phyloP scores from a whole-genome alignment of 2,797 vertebrate genomes.

The Sarcophilus harrisii region DNA sequence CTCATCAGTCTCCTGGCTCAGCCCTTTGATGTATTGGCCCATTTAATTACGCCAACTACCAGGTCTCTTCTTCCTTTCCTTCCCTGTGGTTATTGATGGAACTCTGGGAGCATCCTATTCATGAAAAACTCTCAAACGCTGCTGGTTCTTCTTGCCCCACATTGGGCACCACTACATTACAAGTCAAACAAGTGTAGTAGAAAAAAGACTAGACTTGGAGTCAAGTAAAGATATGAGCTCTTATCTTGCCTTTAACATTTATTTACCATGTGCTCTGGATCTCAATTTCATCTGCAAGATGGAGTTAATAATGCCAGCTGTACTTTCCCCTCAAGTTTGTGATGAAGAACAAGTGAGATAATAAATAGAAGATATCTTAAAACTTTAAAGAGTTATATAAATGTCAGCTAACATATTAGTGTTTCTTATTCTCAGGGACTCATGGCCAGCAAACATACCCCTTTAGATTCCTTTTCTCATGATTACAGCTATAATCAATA shows the following conservation, averaged over 20 bases:
- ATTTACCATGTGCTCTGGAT: background rate
- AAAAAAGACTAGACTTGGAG: background rate
- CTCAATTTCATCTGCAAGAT: background rate
- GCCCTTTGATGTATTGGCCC: no score
- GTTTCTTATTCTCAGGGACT: background rate
- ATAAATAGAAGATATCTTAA: background rate
- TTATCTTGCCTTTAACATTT: background rate
- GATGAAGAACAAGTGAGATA: background rate
- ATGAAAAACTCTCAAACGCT: no score
- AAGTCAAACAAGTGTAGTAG: no score
- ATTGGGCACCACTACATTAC: background rate
- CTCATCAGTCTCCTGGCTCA: no score
- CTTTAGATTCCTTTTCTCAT: background rate
- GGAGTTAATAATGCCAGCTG: background rate
- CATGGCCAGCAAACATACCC: background rate
- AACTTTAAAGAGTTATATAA: background rate
- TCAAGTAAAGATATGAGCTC: background rate
- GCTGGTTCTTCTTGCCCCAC: no score
- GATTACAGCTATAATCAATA: background rate
- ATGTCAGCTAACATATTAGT: background rate
- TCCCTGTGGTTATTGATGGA: no score
- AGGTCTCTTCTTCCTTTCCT: no score
- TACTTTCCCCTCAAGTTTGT: background rate
- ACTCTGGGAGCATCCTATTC: no score
- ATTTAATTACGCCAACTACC: no score